Conservation (phyloP, 2,113 vertebrate species). For the Neomonachus schauinslandi region DNA sequence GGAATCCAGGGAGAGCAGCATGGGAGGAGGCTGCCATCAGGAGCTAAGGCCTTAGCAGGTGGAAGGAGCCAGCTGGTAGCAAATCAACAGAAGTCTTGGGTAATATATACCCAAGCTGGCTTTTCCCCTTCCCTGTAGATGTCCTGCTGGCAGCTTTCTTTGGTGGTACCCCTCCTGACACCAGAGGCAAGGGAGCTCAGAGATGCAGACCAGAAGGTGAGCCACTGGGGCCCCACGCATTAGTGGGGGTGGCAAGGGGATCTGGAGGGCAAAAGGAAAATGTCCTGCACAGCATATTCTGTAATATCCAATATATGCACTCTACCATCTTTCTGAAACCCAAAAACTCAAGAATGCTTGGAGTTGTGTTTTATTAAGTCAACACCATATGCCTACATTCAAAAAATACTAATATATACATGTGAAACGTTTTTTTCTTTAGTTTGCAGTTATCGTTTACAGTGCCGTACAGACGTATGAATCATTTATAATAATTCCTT, state of each 20-base stretch:
- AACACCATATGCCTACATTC: background rate
- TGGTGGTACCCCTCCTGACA: background rate
- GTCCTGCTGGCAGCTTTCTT: background rate
- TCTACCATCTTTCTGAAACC: background rate
- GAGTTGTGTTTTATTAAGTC: background rate
- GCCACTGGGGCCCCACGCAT: background rate
- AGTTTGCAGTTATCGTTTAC: background rate
- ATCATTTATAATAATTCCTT: background rate
- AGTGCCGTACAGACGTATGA: background rate
- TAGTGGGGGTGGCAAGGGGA: background rate
- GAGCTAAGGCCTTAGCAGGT: background rate
- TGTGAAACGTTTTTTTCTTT: background rate
- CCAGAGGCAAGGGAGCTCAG: background rate
- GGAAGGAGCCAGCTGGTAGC: background rate
- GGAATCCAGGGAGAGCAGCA: background rate
- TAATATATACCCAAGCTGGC: background rate
- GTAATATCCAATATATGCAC: background rate
- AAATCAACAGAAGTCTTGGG: background rate
- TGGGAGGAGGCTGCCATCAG: background rate
- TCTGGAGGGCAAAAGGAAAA: background rate
- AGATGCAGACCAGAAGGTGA: background rate
- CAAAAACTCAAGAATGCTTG: background rate
- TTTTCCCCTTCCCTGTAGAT: background rate
- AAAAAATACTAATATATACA: background rate
- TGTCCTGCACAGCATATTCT: background rate